These are phyloP conservation scores for Pedetes capensis DNA, from an alignment of 2,113 vertebrate genomes.

Conservation along the genomic window DNA sequence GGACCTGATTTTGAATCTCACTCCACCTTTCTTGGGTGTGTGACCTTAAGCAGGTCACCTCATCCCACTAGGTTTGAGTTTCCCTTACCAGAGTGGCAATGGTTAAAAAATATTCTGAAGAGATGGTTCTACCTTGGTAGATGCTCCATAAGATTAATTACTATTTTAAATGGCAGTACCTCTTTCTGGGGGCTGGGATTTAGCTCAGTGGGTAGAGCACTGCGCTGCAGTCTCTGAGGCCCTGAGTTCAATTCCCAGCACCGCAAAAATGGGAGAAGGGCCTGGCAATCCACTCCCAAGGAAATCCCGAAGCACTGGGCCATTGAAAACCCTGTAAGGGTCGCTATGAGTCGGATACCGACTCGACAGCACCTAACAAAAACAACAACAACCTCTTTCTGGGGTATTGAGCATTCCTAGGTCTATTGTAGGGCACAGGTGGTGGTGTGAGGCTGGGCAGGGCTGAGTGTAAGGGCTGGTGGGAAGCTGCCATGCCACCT, in stretches of 20 bases:
- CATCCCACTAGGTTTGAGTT: not conserved
- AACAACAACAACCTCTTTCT: too few species aligned
- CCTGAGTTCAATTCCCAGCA: too few species aligned
- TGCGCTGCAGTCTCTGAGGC: too few species aligned
- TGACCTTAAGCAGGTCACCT: not conserved
- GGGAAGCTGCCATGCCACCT: not conserved
- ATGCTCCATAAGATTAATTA: not conserved
- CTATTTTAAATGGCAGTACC: not conserved
- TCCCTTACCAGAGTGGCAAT: not conserved
- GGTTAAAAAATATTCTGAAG: not conserved
- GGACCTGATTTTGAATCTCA: not conserved
- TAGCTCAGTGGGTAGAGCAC: too few species aligned
- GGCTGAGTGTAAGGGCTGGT: not conserved
- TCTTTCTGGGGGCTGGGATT: not conserved
- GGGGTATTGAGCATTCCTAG: not conserved
- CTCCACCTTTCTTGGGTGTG: not conserved
- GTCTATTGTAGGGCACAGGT: not conserved
- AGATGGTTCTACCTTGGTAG: not conserved
- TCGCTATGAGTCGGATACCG: too few species aligned
- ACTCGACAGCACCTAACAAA: too few species aligned
- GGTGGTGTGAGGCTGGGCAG: not conserved
- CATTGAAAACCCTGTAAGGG: too few species aligned
- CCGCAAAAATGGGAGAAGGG: too few species aligned
- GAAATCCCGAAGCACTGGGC: too few species aligned
- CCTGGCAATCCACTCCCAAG: too few species aligned